These are phyloP conservation scores for Valencia hispanica DNA, from an alignment of 2,797 vertebrate species.

Conservation along the genomic window DNA sequence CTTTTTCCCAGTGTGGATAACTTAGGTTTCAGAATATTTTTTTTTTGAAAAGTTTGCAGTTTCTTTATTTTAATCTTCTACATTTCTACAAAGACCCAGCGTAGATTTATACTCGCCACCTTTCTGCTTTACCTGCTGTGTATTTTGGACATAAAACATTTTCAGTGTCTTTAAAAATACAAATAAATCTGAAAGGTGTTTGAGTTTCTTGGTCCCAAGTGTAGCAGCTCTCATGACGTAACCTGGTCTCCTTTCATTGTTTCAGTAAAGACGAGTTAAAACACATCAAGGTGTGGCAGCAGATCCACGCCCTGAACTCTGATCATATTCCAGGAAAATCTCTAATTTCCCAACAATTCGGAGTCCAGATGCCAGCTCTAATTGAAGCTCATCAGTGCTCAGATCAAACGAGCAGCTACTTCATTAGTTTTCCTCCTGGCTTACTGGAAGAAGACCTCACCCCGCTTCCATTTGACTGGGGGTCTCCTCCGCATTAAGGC, in stretches of 20 bases:
- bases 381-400: conserved; percentile 11
- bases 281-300: conserved; percentile 64
- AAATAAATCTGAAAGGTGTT: no score
- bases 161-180: no score
- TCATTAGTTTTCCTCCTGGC: conserved; percentile 7
- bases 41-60: no score
- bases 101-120: not conserved
- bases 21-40: no score
- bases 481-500: conserved; percentile 27
- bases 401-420: conserved; percentile 39
- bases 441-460: conserved; percentile 47
- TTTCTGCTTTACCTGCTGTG: not conserved
- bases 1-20: no score
- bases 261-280: conserved; percentile 53
- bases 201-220: no score
- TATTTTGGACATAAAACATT: not conserved
- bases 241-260: conserved; percentile 21
- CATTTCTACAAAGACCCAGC: not conserved
- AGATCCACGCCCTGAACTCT: conserved; percentile 27
- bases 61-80: not conserved
- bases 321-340: conserved; percentile 54
- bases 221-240: not conserved
- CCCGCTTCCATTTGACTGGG: conserved; percentile 30
- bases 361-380: conserved; percentile 6
- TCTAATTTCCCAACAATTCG: conserved; percentile 29